phyloP scores from a whole-genome alignment of 2,888 invertebrate genomes.

The Hololepta plana region DNA sequence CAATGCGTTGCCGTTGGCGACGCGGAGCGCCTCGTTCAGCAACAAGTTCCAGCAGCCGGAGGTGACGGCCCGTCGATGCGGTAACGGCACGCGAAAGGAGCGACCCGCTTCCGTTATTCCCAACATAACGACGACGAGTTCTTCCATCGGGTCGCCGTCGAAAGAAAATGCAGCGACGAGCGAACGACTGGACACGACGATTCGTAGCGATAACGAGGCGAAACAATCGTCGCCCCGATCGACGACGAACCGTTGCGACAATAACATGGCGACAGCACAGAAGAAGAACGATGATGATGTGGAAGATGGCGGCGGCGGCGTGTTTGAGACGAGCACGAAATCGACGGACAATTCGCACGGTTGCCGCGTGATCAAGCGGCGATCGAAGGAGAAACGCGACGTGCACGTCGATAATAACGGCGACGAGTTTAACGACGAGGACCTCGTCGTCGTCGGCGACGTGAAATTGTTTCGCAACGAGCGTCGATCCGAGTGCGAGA shows the following conservation, averaged over 20 bases:
- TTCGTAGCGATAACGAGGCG: too few relatives aligned
- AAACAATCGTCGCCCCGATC: slow-evolving; percentile 6
- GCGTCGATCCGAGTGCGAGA: slow-evolving; percentile 24
- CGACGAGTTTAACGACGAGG: too few relatives aligned
- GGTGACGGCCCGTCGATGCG: slow-evolving; percentile 21
- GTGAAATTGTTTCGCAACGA: too few relatives aligned
- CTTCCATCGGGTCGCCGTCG: slow-evolving; percentile 15
- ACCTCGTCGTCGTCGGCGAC: slow-evolving; percentile 26
- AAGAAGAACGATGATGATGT: slow-evolving; percentile 7
- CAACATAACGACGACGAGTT: slow-evolving; percentile 13
- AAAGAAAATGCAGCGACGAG: slow-evolving; percentile 17
- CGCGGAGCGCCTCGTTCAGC: slow-evolving; percentile 39
- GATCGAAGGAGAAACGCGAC: too few relatives aligned
- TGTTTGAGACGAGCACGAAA: slow-evolving; percentile 6
- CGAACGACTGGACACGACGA: too few relatives aligned
- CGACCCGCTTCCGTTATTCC: slow-evolving; percentile 24
- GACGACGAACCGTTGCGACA: slow-evolving; percentile 5
- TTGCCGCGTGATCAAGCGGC: too few relatives aligned
- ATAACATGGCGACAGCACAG: slow-evolving; percentile 5
- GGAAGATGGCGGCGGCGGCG: slow-evolving; percentile 2
- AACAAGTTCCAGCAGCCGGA: slow-evolving; percentile 25
- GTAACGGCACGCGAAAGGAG: slow-evolving; percentile 20
- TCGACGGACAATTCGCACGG: too few relatives aligned
- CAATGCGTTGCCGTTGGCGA: slow-evolving; percentile 17
- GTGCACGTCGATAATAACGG: too few relatives aligned